These are phyloP conservation scores for Drosophila carrolli DNA, from an alignment of 1,140 invertebrate genomes.

Conservation along the genomic window DNA sequence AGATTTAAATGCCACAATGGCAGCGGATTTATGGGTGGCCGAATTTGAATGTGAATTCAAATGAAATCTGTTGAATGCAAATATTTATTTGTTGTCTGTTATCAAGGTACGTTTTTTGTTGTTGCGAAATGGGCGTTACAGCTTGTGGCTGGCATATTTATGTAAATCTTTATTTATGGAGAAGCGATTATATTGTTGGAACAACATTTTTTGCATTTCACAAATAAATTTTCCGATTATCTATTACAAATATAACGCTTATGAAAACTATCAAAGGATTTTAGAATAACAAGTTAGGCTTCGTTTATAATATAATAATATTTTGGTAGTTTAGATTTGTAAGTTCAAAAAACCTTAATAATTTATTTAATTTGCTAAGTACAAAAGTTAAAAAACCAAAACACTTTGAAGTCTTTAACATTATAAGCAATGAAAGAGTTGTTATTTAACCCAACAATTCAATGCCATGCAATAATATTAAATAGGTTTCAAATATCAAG, in stretches of 20 bases:
- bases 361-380: no score
- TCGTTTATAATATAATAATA: no score
- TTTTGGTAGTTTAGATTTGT: no score
- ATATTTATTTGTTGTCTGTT: conserved; percentile 31
- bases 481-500: neutral
- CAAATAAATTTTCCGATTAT: no score
- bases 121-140: neutral
- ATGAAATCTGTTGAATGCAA: conserved; percentile 51
- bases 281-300: no score
- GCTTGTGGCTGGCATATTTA: conserved; percentile 9
- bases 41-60: conserved; percentile 29
- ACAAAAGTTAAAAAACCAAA: no score
- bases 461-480: neutral
- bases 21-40: conserved; percentile 34
- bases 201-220: no score
- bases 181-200: conserved; percentile 15
- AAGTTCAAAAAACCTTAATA: no score
- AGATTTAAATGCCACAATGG: conserved; percentile 32
- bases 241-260: no score
- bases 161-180: conserved; percentile 20
- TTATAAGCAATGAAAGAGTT: neutral
- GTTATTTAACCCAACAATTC: neutral
- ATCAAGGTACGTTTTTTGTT: neutral
- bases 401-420: neutral
- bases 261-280: no score